Evolutionary conservation across 2,888 invertebrate genomes (phyloP), one percentile per base, ranked within the genome.

Genomic region (Melanargia galathea): DNA sequence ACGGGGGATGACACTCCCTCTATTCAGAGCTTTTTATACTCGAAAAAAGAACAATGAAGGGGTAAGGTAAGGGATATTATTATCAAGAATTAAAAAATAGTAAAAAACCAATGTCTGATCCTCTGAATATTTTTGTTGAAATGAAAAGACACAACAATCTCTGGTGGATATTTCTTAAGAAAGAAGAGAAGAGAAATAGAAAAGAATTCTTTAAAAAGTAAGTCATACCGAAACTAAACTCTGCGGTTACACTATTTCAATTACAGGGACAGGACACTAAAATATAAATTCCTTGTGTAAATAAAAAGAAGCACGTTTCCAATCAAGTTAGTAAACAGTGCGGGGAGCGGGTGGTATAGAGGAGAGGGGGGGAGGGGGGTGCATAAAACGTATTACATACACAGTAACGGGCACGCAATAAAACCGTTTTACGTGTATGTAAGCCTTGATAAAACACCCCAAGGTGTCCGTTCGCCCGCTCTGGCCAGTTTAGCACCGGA

Each of bases 1-100:
- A 77, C 86, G 87, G 90, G 90, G 86, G 85, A 77, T 86, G 90
- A 88, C 89, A 83, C 83, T 82, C 89, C 90, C 90, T 80, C 78
- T 77, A 75, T 80, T 79, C 82, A 80, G 81, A 65, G 62, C 62
- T 65, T 63, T n/a, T 56, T 33, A 60, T 60, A 62, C 49, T 60
- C 60, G 8, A 10, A 18, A 13, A 68, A 70, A 65, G 65, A 69
- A 67, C 66, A 70, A 65, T 67, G 69, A 69, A 70, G 58, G 70
- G 67, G 65, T 70, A 70, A 20, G 67, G 65, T 70, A 70, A 20
- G 22, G 18, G 3, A 38, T 49, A 48, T 33, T 55, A 35, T 20
- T 54, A 4, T 33, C 30, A 35, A 22, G 45, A n/a, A 58, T 33
- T 48, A 11, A 38, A 30, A 22, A 49, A 38, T 38, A 43, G 16